Percentiles rank a stretch among this genome's conserved stretches.
Evolutionary conservation across 2,888 invertebrate genomes (phyloP).

Genomic region (Tanytarsus gracilentus): DNA sequence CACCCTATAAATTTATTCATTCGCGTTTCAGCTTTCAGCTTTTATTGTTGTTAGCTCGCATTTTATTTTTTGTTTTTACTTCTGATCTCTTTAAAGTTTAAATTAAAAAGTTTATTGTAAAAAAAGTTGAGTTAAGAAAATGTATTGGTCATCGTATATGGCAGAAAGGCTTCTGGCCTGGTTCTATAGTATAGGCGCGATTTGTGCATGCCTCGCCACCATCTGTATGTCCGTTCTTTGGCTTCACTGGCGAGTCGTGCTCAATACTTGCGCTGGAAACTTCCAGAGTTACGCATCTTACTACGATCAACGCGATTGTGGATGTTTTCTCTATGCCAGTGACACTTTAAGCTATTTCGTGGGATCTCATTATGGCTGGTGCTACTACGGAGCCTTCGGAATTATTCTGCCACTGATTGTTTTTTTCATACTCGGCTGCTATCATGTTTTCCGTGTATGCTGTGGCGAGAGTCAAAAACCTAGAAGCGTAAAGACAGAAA

Average conservation of each 20-base stretch:
- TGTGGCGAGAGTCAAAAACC: constrained; percentile 49
- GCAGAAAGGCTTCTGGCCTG: constrained; percentile 11
- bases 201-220: not conserved
- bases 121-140: constrained; percentile 10
- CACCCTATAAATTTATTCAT: too few relatives aligned
- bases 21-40: too few relatives aligned
- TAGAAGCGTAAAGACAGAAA: constrained; percentile 39
- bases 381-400: constrained; percentile 59
- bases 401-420: constrained; percentile 55
- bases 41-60: not conserved
- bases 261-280: constrained; percentile 50
- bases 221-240: constrained; percentile 50
- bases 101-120: not conserved
- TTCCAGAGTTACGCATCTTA: constrained; percentile 34
- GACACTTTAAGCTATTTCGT: constrained; percentile 52
- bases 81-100: too few relatives aligned
- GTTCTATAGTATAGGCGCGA: not conserved
- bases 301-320: constrained; percentile 54
- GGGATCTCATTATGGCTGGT: constrained; percentile 52
- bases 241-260: constrained; percentile 58
- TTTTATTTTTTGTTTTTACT: not conserved
- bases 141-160: too few relatives aligned
- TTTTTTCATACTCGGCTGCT: constrained; percentile 53
- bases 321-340: constrained; percentile 57
- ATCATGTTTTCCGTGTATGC: constrained; percentile 60